phyloP scores from a whole-genome alignment of 2,888 invertebrate species.

The Vanessa cardui region DNA sequence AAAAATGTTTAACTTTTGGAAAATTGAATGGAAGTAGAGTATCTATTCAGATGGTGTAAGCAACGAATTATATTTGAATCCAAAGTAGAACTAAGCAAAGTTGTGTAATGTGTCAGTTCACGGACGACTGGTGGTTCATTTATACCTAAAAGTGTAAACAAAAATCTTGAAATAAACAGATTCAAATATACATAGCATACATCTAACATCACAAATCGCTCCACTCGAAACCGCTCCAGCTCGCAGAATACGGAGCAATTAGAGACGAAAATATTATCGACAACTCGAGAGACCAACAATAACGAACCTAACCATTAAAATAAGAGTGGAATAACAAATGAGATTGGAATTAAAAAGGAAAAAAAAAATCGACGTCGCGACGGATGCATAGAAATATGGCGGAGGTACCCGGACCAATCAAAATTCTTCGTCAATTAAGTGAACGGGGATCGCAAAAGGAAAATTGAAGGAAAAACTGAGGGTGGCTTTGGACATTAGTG shows the following conservation, averaged over 20 bases:
- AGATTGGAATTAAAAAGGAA: conserved; percentile 59
- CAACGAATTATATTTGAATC: no score
- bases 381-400: conserved; percentile 80
- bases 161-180: conserved; percentile 23
- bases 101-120: no score
- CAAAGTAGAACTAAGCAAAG: no score
- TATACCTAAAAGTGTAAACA: conserved; percentile 9
- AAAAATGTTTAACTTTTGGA: no score
- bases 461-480: conserved; percentile 81
- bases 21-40: no score
- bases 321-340: conserved; percentile 80
- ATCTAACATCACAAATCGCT: conserved; percentile 47
- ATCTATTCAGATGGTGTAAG: no score
- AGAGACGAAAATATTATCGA: conserved; percentile 75
- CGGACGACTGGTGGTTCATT: neutral
- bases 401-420: conserved; percentile 73
- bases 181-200: conserved; percentile 26
- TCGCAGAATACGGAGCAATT: conserved; percentile 64
- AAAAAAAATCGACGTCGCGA: conserved; percentile 55
- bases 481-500: conserved; percentile 64
- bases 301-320: conserved; percentile 81
- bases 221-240: conserved; percentile 47
- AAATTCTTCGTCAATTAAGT: conserved; percentile 82
- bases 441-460: conserved; percentile 80
- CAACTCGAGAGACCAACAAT: conserved; percentile 64